These are phyloP conservation scores for Dipus sagitta DNA, from an alignment of 2,797 vertebrate species.

Conservation along the genomic window DNA sequence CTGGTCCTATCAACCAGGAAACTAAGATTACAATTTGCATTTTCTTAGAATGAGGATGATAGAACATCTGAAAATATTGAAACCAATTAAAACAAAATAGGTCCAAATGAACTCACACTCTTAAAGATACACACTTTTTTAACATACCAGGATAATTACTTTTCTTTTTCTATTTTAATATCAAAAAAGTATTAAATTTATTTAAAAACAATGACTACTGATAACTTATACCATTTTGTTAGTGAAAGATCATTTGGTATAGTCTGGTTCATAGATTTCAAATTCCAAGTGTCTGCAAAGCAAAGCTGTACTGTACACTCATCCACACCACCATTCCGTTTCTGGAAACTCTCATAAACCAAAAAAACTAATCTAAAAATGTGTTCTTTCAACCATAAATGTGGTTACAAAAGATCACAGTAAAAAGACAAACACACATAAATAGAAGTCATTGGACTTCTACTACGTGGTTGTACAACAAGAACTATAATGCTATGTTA, in stretches of 20 bases:
- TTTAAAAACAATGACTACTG: background rate
- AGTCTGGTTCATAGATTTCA: conserved; percentile 18
- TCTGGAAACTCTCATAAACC: background rate
- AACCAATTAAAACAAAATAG: conserved; percentile 58
- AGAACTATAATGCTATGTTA: background rate
- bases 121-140: conserved; percentile 21
- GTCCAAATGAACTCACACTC: conserved; percentile 24
- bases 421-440: background rate
- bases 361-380: background rate
- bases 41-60: conserved; percentile 31
- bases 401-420: background rate
- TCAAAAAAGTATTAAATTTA: background rate
- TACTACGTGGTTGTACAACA: background rate
- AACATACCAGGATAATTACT: background rate
- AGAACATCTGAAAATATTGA: conserved; percentile 8
- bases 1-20: background rate
- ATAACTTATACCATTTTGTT: background rate
- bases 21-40: conserved; percentile 29
- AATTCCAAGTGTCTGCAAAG: background rate
- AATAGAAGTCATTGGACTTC: background rate
- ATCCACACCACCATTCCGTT: background rate
- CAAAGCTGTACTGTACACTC: background rate
- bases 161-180: background rate
- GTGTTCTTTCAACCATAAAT: background rate
- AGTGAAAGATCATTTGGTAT: background rate